phyloP scores from a whole-genome alignment of 2,888 invertebrate genomes.

The Abrostola triplasia region DNA sequence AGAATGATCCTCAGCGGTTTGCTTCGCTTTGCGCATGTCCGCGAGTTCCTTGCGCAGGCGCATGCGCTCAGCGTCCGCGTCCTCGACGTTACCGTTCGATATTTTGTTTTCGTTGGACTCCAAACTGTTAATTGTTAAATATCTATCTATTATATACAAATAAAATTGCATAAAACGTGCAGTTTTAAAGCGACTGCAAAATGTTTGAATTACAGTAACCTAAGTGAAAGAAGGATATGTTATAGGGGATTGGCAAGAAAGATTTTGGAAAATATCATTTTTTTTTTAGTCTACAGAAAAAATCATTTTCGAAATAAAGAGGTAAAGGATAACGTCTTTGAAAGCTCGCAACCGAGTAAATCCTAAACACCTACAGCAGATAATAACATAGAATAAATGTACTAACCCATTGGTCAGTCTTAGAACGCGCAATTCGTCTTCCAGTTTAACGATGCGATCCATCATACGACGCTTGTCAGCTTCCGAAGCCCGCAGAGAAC shows the following conservation, averaged over 20 bases:
- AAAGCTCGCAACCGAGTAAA: too few species aligned
- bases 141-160: too few species aligned
- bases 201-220: too few species aligned
- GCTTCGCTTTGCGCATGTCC: slow-evolving; percentile 88
- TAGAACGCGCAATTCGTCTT: slow-evolving; percentile 89
- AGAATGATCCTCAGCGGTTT: slow-evolving; percentile 88
- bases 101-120: slow-evolving; percentile 75
- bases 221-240: too few species aligned
- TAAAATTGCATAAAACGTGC: too few species aligned
- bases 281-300: too few species aligned
- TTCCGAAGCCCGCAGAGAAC: slow-evolving; percentile 90
- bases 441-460: slow-evolving; percentile 90
- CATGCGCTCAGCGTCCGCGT: slow-evolving; percentile 84
- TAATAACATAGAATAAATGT: not conserved
- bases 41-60: slow-evolving; percentile 88
- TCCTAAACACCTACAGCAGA: too few species aligned
- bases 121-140: slow-evolving; percentile 55
- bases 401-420: slow-evolving; percentile 75
- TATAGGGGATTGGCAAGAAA: too few species aligned
- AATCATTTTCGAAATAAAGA: too few species aligned
- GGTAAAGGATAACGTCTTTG: too few species aligned
- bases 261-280: too few species aligned
- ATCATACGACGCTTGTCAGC: slow-evolving; percentile 90
- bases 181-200: too few species aligned
- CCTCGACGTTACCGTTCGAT: slow-evolving; percentile 76